A percentile compares a stretch with the other conserved stretches of the same genome.
These are phyloP conservation scores for Chloroceryle inda DNA, from an alignment of 2,797 vertebrate genomes.

Conservation along the genomic window DNA sequence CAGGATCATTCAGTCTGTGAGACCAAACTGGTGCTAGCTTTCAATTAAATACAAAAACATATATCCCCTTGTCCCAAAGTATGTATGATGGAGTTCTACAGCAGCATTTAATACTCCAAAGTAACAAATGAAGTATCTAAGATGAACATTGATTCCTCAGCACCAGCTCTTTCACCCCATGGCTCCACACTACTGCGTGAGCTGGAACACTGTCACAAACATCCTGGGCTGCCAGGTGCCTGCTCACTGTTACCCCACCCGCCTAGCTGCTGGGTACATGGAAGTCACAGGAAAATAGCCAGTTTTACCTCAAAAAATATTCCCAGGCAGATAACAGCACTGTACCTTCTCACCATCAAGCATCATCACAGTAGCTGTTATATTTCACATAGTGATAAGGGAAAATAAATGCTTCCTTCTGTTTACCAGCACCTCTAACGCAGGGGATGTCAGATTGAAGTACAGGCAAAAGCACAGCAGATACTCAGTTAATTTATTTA, in stretches of 20 bases:
- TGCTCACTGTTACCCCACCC: neutral
- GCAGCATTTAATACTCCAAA: neutral
- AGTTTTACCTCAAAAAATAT: neutral
- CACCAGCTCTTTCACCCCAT: neutral
- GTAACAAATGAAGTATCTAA: neutral
- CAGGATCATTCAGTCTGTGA: neutral
- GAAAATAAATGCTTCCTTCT: neutral
- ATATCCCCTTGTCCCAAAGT: neutral
- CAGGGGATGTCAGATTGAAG: neutral
- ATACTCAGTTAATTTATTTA: neutral
- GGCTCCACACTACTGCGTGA: accelerated
- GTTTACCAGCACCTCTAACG: neutral
- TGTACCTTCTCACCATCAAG: accelerated
- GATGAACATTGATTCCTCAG: neutral
- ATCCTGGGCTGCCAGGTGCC: accelerated
- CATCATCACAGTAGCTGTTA: neutral
- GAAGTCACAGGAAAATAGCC: neutral
- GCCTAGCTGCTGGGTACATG: neutral
- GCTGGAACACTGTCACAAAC: neutral
- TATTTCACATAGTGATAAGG: accelerated
- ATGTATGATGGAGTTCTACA: neutral
- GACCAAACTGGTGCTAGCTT: neutral
- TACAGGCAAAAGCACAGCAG: neutral
- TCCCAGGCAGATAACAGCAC: neutral
- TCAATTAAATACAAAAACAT: neutral